Base-by-base conservation (phyloP, 2,888 invertebrate genomes). In the Zootermopsis nevadensis region DNA sequence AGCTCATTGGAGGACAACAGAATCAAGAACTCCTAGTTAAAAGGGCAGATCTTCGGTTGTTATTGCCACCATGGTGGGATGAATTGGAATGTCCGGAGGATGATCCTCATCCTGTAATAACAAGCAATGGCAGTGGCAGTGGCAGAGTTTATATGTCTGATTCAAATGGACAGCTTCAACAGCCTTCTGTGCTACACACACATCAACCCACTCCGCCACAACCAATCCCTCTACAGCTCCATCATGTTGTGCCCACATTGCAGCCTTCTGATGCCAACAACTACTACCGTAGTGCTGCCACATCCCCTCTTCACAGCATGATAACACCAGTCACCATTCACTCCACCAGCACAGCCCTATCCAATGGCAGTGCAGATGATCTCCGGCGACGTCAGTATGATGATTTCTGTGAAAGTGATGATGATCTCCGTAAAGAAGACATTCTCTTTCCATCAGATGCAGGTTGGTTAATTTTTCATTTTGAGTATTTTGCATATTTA, bases 31-130 rank as follows among this genome's bases (percentile, higher is more conserved):
- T 93, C 86, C 93, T 95, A 87, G 96, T 98, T 85, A 95, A 96
- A 88, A 92, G 99, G 60, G 97, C 98, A 7, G 97, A 98, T 89
- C 91, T 99, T 84, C 93, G 99, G 35, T 92, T 99, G 38, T 91
- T 98, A 86, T 93, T 95, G 88, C 98, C 98, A 27, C 99, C 99
- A 0, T 99, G 99, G 99, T 96, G 95, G 91, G 99, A 99, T 87
- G 99, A 99, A 90, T 89, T 99, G 84, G 96, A 95, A 87, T 95
- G 95, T 87, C 90, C 92, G 0, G 90, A 91, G 66, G 88, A 83
- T 69, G 83, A 82, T 7, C 72, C 81, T 7, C 87, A 88, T 35
- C 86, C 89, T 84, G 88, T 82, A 27, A 33, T 79, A 6, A 79
- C 60, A 0, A 66, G 31, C 66, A 79, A 33, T 33, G 12, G 53